Conservation (phyloP, 2,888 invertebrate genomes). For the Ramazzottius varieornatus region DNA sequence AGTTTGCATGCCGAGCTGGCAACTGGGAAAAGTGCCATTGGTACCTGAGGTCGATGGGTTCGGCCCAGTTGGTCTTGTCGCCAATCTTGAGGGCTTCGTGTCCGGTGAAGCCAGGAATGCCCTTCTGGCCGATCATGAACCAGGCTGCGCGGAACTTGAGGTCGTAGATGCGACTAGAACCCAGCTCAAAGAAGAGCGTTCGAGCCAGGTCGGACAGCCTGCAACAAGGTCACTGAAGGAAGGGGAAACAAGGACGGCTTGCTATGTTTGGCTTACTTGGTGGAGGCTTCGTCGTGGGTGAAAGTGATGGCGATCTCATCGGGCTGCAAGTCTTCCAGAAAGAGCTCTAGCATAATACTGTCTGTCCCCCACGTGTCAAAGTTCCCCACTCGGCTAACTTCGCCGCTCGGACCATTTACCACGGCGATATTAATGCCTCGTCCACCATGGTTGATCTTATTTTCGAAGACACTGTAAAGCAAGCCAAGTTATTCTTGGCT, state of each 20-base stretch:
- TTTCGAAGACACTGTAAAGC: slow-evolving; percentile 20
- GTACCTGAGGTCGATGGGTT: slow-evolving; percentile 21
- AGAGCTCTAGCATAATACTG: slow-evolving; percentile 23
- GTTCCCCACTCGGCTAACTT: slow-evolving; percentile 24
- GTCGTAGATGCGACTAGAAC: slow-evolving; percentile 30
- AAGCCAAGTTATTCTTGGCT: no score
- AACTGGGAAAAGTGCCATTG: slow-evolving; percentile 27
- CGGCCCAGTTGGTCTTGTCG: slow-evolving; percentile 21
- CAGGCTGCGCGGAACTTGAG: slow-evolving; percentile 30
- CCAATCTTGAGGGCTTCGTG: slow-evolving; percentile 22
- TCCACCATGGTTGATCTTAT: slow-evolving; percentile 26
- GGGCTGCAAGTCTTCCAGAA: slow-evolving; percentile 18
- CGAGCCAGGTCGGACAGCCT: slow-evolving; percentile 27
- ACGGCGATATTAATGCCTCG: slow-evolving; percentile 30
- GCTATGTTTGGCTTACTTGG: slow-evolving; percentile 19
- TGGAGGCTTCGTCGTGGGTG: slow-evolving; percentile 31
- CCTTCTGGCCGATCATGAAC: slow-evolving; percentile 29
- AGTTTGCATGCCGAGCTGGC: no score
- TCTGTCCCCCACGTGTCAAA: slow-evolving; percentile 31
- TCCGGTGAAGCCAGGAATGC: slow-evolving; percentile 28
- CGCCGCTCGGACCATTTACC: slow-evolving; percentile 24
- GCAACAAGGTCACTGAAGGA: slow-evolving; percentile 8
- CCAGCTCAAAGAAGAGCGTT: slow-evolving; percentile 27
- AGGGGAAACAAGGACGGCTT: slow-evolving; percentile 4
- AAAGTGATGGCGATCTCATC: slow-evolving; percentile 29